phyloP scores from a whole-genome alignment of 2,888 invertebrate genomes.

The Microctonus aethiopoides region DNA sequence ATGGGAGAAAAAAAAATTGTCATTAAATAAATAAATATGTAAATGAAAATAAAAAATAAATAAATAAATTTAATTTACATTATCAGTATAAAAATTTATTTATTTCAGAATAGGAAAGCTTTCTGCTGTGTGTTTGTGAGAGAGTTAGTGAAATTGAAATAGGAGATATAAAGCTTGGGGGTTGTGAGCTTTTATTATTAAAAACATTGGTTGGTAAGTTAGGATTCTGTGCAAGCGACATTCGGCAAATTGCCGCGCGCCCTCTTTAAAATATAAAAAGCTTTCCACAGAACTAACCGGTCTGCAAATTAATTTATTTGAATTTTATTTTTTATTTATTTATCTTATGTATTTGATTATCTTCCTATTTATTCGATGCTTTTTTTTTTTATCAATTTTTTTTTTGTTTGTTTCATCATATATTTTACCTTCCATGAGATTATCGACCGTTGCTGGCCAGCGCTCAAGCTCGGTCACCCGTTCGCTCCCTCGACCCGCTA shows the following conservation, averaged over 20 bases:
- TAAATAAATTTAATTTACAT: neutral
- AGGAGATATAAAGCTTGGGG: slow-evolving; percentile 1
- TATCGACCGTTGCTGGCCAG: slow-evolving; percentile 69
- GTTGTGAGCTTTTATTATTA: neutral
- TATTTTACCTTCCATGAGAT: slow-evolving; percentile 68
- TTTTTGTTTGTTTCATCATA: slow-evolving; percentile 31
- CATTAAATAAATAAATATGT: neutral
- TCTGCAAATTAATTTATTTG: neutral
- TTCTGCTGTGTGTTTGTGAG: neutral
- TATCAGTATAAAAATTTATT: neutral
- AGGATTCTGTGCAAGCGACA: slow-evolving; percentile 8
- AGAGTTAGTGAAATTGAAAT: neutral
- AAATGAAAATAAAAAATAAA: neutral
- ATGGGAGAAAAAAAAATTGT: neutral
- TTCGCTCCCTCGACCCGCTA: slow-evolving; percentile 66
- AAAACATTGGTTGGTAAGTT: slow-evolving; percentile 2
- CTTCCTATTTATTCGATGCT: neutral
- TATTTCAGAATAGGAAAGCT: neutral
- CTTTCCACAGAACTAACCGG: neutral
- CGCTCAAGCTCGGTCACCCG: slow-evolving; percentile 63
- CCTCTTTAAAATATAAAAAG: neutral
- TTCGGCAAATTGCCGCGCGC: slow-evolving; percentile 13
- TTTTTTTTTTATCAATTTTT: slow-evolving; percentile 27
- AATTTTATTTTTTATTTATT: neutral
- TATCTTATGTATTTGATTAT: slow-evolving; percentile 5